Evolutionary conservation across 2,797 vertebrate genomes (phyloP), one percentile per base, ranked within the genome.

Genomic region (Rhynchonycteris naso): DNA sequence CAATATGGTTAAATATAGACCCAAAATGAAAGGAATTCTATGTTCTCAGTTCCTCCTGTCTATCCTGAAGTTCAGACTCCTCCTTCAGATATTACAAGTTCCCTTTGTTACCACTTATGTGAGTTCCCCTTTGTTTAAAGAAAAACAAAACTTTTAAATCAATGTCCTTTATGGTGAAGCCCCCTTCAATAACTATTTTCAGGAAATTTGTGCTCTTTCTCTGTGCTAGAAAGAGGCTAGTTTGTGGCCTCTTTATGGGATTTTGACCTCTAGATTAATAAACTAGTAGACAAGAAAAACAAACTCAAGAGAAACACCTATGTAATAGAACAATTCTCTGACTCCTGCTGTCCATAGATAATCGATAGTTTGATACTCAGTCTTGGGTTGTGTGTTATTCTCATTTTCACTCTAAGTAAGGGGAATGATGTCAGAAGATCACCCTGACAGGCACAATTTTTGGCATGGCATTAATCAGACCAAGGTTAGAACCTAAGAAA

Each of bases 401-500:
- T 76, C 16, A 59, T 33, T 85, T 86, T 47, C 75, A 35, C 33
- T 89, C 5, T 35, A 74, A 30, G 33, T 66, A 93, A 89, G 80
- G 22, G 4, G 19, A 82, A 59, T 74, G 10, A 59, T 68, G 72
- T 30, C 21, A 86, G 43, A 84, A 30, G 2, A 13, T 11, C 43
- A 87, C 2, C 9, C 21, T 33, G n/a, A 76, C 10, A 69, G 30
- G 21, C 84, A 76, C 2, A 24, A 19, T 50, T 24, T 83, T 84
- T 72, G 59, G 24, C 21, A 9, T n/a, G 56, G 10, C 26, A 81
- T 92, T 74, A 78, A 35, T 87, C 59, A 91, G 13, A 91, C 2
- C 28, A 85, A 65, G 50, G 52, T 63, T 97, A 91, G 79, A 97
- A 89, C 59, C 59, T 93, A 94, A 97, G 88, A 87, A 95, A 97